These are phyloP conservation scores for Ceuthmochares aereus DNA, from an alignment of 2,113 vertebrate genomes.

Conservation along the genomic window DNA sequence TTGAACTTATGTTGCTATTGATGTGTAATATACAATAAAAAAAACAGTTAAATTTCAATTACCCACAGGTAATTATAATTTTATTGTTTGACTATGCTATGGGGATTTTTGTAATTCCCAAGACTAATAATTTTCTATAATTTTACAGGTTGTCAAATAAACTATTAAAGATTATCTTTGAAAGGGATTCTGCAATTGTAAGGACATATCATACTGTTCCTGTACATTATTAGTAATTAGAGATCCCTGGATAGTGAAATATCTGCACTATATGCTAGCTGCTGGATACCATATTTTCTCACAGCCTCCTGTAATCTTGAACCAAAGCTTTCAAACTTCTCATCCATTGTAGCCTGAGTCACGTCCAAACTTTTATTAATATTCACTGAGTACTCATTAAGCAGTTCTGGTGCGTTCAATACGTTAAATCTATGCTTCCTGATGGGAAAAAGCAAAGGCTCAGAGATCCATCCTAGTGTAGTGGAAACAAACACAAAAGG, in stretches of 20 bases:
- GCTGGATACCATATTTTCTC: conserved; percentile 74
- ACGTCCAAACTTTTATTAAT: conserved; percentile 76
- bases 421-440: conserved; percentile 47
- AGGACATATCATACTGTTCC: conserved; percentile 84
- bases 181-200: conserved; percentile 84
- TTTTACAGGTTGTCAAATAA: conserved; percentile 89
- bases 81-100: conserved; percentile 84
- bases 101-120: conserved; percentile 86
- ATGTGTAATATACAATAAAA: conserved; percentile 85
- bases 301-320: conserved; percentile 74
- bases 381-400: conserved; percentile 69
- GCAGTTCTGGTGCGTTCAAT: conserved; percentile 33
- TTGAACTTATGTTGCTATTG: conserved; percentile 85
- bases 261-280: conserved; percentile 73
- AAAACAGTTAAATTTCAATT: conserved; percentile 88
- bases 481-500: conserved; percentile 39
- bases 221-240: conserved; percentile 84
- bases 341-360: conserved; percentile 57
- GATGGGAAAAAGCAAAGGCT: conserved; percentile 42
- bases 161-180: conserved; percentile 88
- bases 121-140: conserved; percentile 88
- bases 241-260: conserved; percentile 83
- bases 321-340: conserved; percentile 76
- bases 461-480: background rate
- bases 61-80: conserved; percentile 87